Evolutionary conservation across 2,888 invertebrate genomes (phyloP).

Genomic region (Leptinotarsa peninsularis): DNA sequence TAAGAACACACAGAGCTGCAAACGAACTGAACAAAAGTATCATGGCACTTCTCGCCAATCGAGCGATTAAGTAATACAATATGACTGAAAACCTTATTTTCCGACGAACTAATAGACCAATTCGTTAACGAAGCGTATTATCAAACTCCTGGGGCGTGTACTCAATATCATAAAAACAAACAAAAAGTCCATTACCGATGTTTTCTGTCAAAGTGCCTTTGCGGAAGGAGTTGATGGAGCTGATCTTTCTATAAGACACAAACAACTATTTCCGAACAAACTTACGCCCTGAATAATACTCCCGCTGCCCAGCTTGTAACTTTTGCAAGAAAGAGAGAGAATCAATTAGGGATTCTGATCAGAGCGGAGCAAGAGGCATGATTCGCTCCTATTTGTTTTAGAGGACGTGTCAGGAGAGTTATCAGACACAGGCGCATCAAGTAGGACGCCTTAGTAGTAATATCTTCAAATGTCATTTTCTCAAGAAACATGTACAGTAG

Average conservation of each 20-base stretch:
- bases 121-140: constrained; percentile 1
- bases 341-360: constrained; percentile 35
- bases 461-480: too few species aligned
- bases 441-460: neutral
- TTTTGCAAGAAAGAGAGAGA: constrained; percentile 5
- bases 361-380: constrained; percentile 21
- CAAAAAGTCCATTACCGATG: constrained; percentile 15
- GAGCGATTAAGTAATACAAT: neutral
- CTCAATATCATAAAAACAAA: constrained; percentile 7
- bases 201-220: constrained; percentile 15
- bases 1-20: too few species aligned
- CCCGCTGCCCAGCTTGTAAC: constrained; percentile 12
- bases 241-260: constrained; percentile 21
- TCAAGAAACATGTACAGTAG: too few species aligned
- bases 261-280: constrained; percentile 19
- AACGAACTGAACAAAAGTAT: too few species aligned
- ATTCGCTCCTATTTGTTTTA: constrained; percentile 30
- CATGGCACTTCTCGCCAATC: neutral
- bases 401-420: constrained; percentile 31
- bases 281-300: constrained; percentile 15
- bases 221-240: constrained; percentile 12
- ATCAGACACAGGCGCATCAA: constrained; percentile 29
- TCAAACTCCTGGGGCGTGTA: neutral
- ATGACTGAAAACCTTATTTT: neutral
- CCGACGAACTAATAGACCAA: neutral